Percentiles rank a stretch among this genome's conserved stretches.
Evolutionary conservation across 2,797 vertebrate species (phyloP).

Genomic region (Jordanella pulchra): DNA sequence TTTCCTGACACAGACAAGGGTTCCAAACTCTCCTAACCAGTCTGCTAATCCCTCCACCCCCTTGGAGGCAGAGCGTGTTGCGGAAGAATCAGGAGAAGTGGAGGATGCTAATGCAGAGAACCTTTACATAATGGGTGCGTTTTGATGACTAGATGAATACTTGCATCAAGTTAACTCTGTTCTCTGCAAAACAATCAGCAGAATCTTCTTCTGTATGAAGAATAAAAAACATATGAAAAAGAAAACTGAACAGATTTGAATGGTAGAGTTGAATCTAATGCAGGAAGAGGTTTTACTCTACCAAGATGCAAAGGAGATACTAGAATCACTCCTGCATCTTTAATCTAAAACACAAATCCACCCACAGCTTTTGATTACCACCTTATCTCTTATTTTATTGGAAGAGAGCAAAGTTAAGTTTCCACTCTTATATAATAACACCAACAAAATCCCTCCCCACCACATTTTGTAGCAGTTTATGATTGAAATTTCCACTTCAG

Average conservation of each 20-base stretch:
- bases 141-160: neutral
- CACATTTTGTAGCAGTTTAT: no score
- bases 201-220: neutral
- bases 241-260: neutral
- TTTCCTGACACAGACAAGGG: constrained; percentile 69
- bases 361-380: neutral
- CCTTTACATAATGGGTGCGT: constrained; percentile 91
- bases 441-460: no score
- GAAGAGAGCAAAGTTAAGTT: neutral
- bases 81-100: constrained; percentile 81
- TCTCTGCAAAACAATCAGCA: neutral
- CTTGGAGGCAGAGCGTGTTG: constrained; percentile 85
- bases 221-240: neutral
- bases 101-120: constrained; percentile 91
- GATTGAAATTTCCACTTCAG: neutral
- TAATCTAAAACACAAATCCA: neutral
- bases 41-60: constrained; percentile 76
- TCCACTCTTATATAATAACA: neutral
- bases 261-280: neutral
- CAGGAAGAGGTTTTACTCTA: neutral
- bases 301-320: neutral
- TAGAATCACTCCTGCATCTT: neutral
- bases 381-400: neutral
- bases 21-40: constrained; percentile 87
- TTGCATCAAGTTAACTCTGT: neutral